These are phyloP conservation scores for Peromyscus aztecus DNA, from an alignment of 2,797 vertebrate genomes.

Conservation along the genomic window DNA sequence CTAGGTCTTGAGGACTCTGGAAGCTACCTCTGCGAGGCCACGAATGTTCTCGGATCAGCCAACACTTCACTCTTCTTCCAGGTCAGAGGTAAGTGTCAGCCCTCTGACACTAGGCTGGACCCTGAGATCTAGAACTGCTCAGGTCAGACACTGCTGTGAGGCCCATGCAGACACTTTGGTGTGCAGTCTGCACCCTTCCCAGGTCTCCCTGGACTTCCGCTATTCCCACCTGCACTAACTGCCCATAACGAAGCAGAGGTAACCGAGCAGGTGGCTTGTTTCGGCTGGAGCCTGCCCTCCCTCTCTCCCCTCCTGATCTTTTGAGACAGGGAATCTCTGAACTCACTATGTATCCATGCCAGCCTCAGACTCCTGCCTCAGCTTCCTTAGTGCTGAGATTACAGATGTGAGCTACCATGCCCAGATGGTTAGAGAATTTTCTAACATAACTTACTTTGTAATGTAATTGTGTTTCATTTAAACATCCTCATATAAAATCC, in stretches of 20 bases:
- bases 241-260: not conserved
- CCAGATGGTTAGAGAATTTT: not conserved
- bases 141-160: not conserved
- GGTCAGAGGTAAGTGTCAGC: constrained; percentile 83
- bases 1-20: constrained; percentile 83
- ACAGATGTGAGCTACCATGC: not conserved
- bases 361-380: not conserved
- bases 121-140: not conserved
- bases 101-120: not conserved
- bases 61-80: constrained; percentile 79
- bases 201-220: not conserved
- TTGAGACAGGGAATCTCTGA: not conserved
- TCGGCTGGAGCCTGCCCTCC: not conserved
- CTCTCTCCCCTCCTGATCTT: not conserved
- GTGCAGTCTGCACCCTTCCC: not conserved
- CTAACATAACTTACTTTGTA: not conserved
- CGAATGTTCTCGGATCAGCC: constrained; percentile 77
- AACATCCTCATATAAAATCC: not conserved
- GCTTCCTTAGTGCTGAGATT: not conserved
- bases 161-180: not conserved
- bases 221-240: not conserved
- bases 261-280: not conserved
- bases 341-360: not conserved
- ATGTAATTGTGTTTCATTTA: constrained; percentile 46
- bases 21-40: constrained; percentile 82